phyloP scores from a whole-genome alignment of 2,113 vertebrate species.

The Athene cunicularia region DNA sequence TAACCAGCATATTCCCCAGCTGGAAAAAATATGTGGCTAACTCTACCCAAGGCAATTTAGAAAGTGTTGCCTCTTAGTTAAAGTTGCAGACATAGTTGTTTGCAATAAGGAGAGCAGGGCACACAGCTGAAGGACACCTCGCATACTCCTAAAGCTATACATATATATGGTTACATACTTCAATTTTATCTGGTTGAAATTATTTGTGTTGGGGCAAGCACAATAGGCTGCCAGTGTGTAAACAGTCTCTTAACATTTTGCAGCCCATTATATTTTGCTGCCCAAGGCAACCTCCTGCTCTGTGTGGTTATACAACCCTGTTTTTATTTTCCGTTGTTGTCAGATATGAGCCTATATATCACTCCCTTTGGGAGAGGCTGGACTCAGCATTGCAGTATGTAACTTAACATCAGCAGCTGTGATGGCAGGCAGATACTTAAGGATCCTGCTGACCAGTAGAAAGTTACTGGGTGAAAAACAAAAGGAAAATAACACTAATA shows the following conservation, averaged over 20 bases:
- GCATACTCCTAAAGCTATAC: not conserved
- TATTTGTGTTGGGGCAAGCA: not conserved
- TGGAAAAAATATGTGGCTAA: conserved; percentile 47
- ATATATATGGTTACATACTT: not conserved
- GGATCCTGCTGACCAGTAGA: not conserved
- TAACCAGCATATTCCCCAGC: not conserved
- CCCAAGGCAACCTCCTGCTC: conserved; percentile 59
- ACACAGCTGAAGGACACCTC: not conserved
- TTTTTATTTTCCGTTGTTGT: conserved; percentile 59
- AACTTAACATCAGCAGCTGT: not conserved
- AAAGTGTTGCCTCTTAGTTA: not conserved
- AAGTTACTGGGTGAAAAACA: not conserved
- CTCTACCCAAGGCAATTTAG: not conserved
- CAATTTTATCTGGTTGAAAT: not conserved
- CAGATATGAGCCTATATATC: conserved; percentile 64
- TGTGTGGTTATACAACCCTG: conserved; percentile 45
- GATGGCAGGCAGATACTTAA: not conserved
- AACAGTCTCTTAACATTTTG: conserved; percentile 71
- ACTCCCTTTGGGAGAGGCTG: not conserved
- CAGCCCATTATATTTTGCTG: conserved; percentile 65
- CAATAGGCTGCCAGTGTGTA: conserved; percentile 37
- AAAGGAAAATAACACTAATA: not conserved
- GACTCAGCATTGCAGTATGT: not conserved
- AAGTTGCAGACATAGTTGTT: not conserved
- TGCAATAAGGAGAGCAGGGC: not conserved